phyloP scores from a whole-genome alignment of 2,113 vertebrate species.

The Urocolius indicus region DNA sequence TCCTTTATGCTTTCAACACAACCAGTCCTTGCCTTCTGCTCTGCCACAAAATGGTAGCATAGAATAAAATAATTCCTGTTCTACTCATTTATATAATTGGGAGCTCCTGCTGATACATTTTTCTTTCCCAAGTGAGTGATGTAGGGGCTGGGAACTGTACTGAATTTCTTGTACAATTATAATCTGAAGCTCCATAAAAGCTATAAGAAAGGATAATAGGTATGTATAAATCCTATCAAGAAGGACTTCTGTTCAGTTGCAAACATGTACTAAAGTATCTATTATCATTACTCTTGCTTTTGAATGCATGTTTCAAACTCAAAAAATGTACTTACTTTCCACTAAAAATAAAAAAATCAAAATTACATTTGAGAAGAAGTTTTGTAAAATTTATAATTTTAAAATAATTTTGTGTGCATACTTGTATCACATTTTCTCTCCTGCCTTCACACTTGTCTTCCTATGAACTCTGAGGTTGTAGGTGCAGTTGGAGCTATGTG shows the following conservation, averaged over 20 bases:
- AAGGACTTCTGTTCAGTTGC: neutral
- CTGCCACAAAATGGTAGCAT: accelerated
- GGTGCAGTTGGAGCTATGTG: neutral
- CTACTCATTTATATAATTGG: neutral
- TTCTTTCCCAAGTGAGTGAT: neutral
- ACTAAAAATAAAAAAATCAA: neutral
- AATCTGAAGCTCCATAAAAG: neutral
- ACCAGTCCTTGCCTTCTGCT: neutral
- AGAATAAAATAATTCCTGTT: neutral
- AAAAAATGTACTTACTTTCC: neutral
- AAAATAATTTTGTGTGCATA: neutral
- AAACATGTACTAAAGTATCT: neutral
- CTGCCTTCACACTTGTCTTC: neutral
- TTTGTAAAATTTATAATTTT: neutral
- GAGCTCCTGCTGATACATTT: neutral
- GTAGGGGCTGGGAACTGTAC: neutral
- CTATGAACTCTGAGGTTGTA: neutral
- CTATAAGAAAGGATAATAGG: neutral
- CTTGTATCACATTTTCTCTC: neutral
- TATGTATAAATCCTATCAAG: neutral
- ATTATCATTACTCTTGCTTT: neutral
- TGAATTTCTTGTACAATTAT: neutral
- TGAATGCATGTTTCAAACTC: neutral
- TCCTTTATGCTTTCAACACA: neutral
- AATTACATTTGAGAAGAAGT: neutral